These are phyloP conservation scores for Calcarius ornatus DNA, from an alignment of 2,113 vertebrate genomes.

Conservation along the genomic window DNA sequence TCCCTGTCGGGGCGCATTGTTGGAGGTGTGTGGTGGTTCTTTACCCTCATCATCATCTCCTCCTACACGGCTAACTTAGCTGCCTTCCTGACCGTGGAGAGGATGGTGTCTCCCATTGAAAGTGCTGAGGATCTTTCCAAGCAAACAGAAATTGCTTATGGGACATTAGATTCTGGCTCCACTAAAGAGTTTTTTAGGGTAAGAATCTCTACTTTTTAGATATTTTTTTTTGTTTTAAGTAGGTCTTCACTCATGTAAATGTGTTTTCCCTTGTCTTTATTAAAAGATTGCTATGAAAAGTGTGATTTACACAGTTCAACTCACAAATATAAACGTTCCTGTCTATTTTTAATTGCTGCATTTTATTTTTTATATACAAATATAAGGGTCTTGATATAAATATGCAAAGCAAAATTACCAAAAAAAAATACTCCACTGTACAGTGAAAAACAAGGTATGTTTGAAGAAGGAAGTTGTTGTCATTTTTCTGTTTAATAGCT, in stretches of 20 bases:
- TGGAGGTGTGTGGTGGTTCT: conserved; percentile 99
- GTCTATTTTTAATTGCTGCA: neutral
- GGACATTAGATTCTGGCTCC: conserved; percentile 96
- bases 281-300: neutral
- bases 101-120: conserved; percentile 99
- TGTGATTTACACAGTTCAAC: neutral
- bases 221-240: neutral
- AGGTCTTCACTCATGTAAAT: neutral
- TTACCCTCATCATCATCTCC: conserved; percentile 99
- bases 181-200: conserved; percentile 99
- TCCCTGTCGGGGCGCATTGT: conserved; percentile 98
- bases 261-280: neutral
- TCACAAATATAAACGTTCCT: neutral
- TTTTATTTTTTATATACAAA: neutral
- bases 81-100: conserved; percentile 98
- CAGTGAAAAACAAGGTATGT: neutral
- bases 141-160: conserved; percentile 97
- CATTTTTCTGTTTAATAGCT: neutral
- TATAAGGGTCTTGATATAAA: neutral
- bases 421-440: neutral
- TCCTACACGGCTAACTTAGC: conserved; percentile 99
- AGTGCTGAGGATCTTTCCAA: conserved; percentile 98
- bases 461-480: neutral
- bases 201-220: conserved; percentile 66
- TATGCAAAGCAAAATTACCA: neutral